A percentile compares a stretch with the other conserved stretches of the same genome.
Conservation (phyloP, 2,797 vertebrate genomes). For the Hirundo rustica region DNA sequence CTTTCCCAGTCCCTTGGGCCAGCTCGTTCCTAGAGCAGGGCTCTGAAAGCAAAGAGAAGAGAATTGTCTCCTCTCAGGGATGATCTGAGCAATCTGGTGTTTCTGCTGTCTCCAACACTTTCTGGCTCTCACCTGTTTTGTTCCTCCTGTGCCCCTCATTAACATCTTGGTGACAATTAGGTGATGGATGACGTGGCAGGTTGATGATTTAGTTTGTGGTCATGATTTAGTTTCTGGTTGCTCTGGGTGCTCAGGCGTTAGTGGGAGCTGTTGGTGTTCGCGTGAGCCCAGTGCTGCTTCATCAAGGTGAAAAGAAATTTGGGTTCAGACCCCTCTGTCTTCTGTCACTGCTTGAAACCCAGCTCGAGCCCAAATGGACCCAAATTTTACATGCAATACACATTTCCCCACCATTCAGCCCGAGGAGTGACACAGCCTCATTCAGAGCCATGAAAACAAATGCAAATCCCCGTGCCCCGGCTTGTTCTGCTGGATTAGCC, state of each 20-base stretch:
- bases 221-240: neutral
- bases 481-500: neutral
- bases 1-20: neutral
- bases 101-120: neutral
- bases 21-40: conserved; percentile 28
- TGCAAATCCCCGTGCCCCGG: neutral
- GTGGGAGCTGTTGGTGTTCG: neutral
- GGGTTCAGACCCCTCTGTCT: neutral
- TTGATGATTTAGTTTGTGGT: neutral
- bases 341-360: neutral
- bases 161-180: neutral
- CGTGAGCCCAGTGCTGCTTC: neutral
- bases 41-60: conserved; percentile 12
- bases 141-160: neutral
- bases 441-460: conserved; percentile 11
- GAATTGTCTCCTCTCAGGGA: conserved; percentile 4
- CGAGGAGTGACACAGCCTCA: neutral
- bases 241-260: neutral
- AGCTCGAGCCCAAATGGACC: neutral
- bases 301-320: neutral
- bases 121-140: conserved; percentile 7
- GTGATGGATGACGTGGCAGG: neutral
- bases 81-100: neutral
- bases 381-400: neutral
- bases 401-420: neutral